phyloP scores from a whole-genome alignment of 2,113 vertebrate genomes.

The Lanius collurio region DNA sequence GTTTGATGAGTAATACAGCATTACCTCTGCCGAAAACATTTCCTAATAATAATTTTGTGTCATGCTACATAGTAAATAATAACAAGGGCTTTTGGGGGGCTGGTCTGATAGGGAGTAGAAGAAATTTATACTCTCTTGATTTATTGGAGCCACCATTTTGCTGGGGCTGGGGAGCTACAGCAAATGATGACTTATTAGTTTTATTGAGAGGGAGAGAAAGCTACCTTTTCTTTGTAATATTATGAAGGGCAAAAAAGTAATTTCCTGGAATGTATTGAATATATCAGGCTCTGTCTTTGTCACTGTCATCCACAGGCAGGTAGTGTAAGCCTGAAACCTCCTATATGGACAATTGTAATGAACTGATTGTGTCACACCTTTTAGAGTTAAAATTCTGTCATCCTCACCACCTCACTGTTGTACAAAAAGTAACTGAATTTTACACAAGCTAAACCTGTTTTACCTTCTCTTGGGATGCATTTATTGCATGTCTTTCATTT shows the following conservation, averaged over 20 bases:
- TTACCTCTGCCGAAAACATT: not conserved
- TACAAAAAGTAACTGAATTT: not conserved
- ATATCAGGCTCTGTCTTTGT: not conserved
- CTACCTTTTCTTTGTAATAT: not conserved
- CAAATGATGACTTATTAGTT: not conserved
- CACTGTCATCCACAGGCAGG: not conserved
- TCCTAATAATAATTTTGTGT: not conserved
- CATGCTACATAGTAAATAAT: not conserved
- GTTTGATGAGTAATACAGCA: not conserved
- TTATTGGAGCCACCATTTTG: not conserved
- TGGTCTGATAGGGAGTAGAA: not conserved
- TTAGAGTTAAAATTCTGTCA: not conserved
- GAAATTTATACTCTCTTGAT: not conserved
- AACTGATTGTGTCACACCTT: not conserved
- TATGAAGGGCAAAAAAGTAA: not conserved
- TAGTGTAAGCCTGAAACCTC: not conserved
- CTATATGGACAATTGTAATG: not conserved
- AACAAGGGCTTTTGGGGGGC: not conserved
- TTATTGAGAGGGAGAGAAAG: not conserved
- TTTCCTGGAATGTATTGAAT: slow-evolving; percentile 1
- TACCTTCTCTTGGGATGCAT: not conserved
- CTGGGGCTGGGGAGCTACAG: not conserved
- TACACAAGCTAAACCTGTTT: not conserved
- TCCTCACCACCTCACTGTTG: not conserved
- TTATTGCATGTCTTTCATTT: not conserved